phyloP scores from a whole-genome alignment of 2,888 invertebrate species.

The Stratiomys singularior region DNA sequence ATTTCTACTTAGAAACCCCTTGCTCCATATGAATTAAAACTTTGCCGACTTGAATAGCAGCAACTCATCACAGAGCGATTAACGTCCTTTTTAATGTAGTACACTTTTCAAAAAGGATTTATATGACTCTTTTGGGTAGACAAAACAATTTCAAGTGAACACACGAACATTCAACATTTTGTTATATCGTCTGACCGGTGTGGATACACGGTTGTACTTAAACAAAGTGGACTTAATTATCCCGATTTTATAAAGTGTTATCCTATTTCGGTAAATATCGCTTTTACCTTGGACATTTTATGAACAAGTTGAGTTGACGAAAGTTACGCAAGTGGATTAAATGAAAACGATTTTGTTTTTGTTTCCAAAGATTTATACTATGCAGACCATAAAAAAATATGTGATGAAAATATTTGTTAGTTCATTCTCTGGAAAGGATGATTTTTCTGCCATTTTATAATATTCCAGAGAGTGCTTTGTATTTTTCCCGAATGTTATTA shows the following conservation, averaged over 20 bases:
- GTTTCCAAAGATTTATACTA: too few relatives aligned
- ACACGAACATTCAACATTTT: background rate
- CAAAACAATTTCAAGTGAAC: slow-evolving; percentile 32
- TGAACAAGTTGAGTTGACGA: too few relatives aligned
- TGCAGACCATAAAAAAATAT: too few relatives aligned
- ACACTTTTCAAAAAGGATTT: slow-evolving; percentile 34
- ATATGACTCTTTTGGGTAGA: slow-evolving; percentile 35
- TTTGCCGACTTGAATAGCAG: background rate
- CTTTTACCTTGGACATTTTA: background rate
- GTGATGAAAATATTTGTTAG: too few relatives aligned
- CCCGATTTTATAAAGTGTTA: slow-evolving; percentile 51
- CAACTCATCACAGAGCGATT: slow-evolving; percentile 41
- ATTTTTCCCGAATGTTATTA: too few relatives aligned
- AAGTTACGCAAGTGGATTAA: too few relatives aligned
- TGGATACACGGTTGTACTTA: slow-evolving; percentile 24
- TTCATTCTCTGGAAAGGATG: too few relatives aligned
- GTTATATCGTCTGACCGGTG: slow-evolving; percentile 12
- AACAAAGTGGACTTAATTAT: slow-evolving; percentile 52
- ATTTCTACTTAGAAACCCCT: too few relatives aligned
- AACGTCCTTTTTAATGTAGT: slow-evolving; percentile 45
- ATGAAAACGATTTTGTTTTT: too few relatives aligned
- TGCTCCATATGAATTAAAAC: too few relatives aligned
- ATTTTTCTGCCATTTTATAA: too few relatives aligned
- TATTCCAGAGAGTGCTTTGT: too few relatives aligned
- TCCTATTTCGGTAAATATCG: slow-evolving; percentile 41